Evolutionary conservation across 2,113 vertebrate species (phyloP), one percentile per base, ranked within the genome.

Genomic region (Riparia riparia): DNA sequence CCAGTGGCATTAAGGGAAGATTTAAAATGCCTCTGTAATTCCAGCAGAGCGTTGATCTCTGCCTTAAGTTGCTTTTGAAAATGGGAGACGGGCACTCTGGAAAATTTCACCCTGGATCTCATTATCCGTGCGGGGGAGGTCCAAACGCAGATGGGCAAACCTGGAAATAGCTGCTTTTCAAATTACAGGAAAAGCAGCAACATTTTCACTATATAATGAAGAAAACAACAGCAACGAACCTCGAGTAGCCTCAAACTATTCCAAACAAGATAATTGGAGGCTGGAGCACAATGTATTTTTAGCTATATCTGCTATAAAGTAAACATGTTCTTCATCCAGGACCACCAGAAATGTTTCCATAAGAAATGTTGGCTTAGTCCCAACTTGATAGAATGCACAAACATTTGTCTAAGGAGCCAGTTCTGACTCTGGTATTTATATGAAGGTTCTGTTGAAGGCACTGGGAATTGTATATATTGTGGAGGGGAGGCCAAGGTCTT

Each of bases 281-380:
- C 97, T 86, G 73, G 29, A 90, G 50, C 69, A 49, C 60, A 13
- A 73, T 13, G 51, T 93, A 96, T 96, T 97, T 96, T 96, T 95
- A 90, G 96, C 79, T 93, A 5, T 96, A 96, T 95, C 92, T 94
- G 69, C 94, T 95, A 65, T 93, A 96, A 93, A 94, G 90, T 96
- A 96, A 94, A 97, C 92, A 93, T 45, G 31, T 65, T 84, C 94
- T 76, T 81, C 92, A 94, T 95, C 90, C 77, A 32, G 49, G 95
- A 96, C 94, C 92, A 69, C 85, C 93, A 95, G 50, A 86, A 87
- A 90, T 93, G 93, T 97, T 97, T 93, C 83, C 82, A 89, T 91
- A 96, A 73, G 64, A 73, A 90, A 65, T n/a, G 77, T 3, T 94
- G 94, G 91, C 94, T 74, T 51, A 63, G 49, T 42, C 85, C 96